Percentiles rank a stretch among this genome's conserved stretches.
Evolutionary conservation across 2,113 vertebrate species (phyloP).

Genomic region (Noctilio leporinus): DNA sequence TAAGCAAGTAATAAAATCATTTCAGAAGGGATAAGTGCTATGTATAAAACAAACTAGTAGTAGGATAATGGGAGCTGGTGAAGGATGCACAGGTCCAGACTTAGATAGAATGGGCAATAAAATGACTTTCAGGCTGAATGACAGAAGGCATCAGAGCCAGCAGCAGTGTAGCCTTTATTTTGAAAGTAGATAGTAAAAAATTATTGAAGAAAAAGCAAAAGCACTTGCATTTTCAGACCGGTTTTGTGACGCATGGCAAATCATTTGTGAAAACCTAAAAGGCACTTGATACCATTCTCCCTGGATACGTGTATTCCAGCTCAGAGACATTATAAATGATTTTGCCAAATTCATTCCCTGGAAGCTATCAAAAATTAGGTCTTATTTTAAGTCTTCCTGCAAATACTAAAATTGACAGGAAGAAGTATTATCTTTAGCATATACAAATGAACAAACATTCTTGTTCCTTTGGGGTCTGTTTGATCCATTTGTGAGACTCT

Average conservation of each 20-base stretch:
- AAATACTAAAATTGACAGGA: neutral
- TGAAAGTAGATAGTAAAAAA: neutral
- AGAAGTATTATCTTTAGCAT: neutral
- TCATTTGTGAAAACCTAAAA: neutral
- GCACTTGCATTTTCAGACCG: neutral
- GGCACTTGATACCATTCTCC: neutral
- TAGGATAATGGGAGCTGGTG: neutral
- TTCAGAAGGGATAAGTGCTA: neutral
- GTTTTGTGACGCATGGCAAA: neutral
- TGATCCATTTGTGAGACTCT: neutral
- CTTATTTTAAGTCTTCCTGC: neutral
- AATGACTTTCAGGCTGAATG: neutral
- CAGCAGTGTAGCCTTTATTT: neutral
- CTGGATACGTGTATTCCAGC: neutral
- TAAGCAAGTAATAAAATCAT: neutral
- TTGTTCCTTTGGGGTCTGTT: neutral
- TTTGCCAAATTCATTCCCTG: neutral
- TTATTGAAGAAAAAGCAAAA: neutral
- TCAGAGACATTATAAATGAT: neutral
- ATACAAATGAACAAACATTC: neutral
- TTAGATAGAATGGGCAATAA: neutral
- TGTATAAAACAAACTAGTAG: neutral
- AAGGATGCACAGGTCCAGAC: neutral
- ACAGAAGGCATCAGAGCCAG: neutral
- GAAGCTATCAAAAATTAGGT: neutral